Percentiles rank a stretch among this genome's conserved stretches.
phyloP scores from a whole-genome alignment of 2,797 vertebrate species.

The Manis javanica region DNA sequence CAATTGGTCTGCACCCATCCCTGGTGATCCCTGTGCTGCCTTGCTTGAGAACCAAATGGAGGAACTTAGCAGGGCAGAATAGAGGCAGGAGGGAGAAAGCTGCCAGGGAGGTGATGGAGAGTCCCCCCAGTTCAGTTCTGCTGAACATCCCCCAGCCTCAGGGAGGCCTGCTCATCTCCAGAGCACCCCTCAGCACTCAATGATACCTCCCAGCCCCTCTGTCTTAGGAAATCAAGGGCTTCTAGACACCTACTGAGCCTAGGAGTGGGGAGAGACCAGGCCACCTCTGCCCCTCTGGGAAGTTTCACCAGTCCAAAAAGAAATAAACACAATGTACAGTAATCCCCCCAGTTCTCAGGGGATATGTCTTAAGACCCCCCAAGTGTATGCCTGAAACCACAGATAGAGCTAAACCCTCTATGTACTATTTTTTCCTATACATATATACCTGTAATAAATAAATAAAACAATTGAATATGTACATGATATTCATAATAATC shows the following conservation, averaged over 20 bases:
- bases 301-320: not conserved
- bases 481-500: too few relatives aligned
- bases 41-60: not conserved
- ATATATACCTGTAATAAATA: not conserved
- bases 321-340: not conserved
- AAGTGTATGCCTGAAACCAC: not conserved
- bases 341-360: not conserved
- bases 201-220: not conserved
- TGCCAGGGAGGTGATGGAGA: not conserved
- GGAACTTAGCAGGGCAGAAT: not conserved
- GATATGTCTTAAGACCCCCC: not conserved
- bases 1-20: not conserved
- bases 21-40: not conserved
- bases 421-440: not conserved
- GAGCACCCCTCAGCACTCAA: not conserved
- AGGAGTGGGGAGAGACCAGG: not conserved
- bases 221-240: not conserved
- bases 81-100: not conserved
- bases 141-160: not conserved
- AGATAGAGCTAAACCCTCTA: not conserved
- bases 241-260: not conserved
- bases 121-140: not conserved
- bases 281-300: not conserved
- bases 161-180: not conserved
- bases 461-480: too few relatives aligned